These are phyloP conservation scores for Lasius platythorax DNA, from an alignment of 2,888 invertebrate species.

Conservation along the genomic window DNA sequence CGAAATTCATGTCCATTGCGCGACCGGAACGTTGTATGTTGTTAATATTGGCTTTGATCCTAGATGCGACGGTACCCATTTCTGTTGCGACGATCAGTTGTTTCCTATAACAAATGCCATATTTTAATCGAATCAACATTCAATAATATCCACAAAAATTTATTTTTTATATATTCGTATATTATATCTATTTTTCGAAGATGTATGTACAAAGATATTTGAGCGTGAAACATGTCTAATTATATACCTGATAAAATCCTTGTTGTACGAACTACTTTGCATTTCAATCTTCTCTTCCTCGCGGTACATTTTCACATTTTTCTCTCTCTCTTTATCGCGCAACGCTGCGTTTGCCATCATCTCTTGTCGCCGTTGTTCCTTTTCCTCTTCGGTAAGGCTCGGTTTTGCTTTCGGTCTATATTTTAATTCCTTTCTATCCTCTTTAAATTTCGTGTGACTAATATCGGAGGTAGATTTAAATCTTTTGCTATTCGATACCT, in stretches of 20 bases:
- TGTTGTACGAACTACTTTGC: conserved; percentile 84
- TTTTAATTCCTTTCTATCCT: conserved; percentile 73
- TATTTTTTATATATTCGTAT: background rate
- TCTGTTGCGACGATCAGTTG: conserved; percentile 90
- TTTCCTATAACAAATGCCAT: conserved; percentile 86
- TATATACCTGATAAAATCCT: conserved; percentile 86
- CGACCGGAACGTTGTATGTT: conserved; percentile 94
- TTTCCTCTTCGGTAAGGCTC: conserved; percentile 89
- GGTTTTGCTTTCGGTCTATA: conserved; percentile 79
- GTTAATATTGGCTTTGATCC: conserved; percentile 95
- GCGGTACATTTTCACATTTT: conserved; percentile 89
- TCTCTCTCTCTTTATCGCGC: conserved; percentile 90
- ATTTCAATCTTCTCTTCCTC: conserved; percentile 87
- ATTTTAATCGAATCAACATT: conserved; percentile 21
- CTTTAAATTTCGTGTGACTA: conserved; percentile 43
- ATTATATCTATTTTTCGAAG: background rate
- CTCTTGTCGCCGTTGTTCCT: conserved; percentile 90
- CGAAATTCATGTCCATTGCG: conserved; percentile 95
- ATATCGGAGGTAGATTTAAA: background rate
- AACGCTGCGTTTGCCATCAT: conserved; percentile 94
- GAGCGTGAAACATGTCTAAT: background rate
- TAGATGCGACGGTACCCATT: conserved; percentile 92
- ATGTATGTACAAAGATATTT: background rate
- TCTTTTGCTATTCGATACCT: background rate
- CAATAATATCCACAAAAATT: background rate